Percentiles rank a stretch among this genome's conserved stretches.
Evolutionary conservation across 53 echinoderm and acorn worm genomes (phyloP).

Genomic region (Pentamera pediparva): DNA sequence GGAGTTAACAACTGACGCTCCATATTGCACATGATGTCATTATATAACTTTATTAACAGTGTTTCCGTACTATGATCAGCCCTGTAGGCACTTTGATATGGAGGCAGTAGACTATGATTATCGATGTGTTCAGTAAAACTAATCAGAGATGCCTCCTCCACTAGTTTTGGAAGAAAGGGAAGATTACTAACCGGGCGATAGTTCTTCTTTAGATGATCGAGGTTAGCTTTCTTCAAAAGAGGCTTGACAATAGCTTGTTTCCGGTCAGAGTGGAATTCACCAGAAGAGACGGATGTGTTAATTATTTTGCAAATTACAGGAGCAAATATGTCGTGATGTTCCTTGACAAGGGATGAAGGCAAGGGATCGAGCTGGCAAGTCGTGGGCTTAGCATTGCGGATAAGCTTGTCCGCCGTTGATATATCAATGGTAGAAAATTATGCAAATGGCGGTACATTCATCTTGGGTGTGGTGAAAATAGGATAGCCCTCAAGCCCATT

Average conservation of each 20-base stretch:
- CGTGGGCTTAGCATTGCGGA: conserved; percentile 17
- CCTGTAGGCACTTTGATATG: conserved; percentile 26
- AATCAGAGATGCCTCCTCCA: too few species aligned
- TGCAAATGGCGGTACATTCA: neutral
- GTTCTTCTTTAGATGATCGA: neutral
- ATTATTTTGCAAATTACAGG: conserved; percentile 9
- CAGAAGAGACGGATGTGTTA: neutral
- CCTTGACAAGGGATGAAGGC: conserved; percentile 13
- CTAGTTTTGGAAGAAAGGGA: too few species aligned
- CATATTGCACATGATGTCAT: conserved; percentile 18
- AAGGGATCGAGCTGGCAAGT: conserved; percentile 5
- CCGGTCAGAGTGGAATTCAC: conserved; percentile 17
- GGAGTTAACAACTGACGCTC: conserved; percentile 5
- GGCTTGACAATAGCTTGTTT: conserved; percentile 25
- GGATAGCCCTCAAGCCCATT: conserved; percentile 5
- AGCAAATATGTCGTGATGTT: conserved; percentile 18
- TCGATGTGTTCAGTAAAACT: conserved; percentile 14
- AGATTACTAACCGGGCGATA: conserved; percentile 19
- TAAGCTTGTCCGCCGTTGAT: neutral
- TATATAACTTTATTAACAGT: conserved; percentile 2
- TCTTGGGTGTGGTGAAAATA: neutral
- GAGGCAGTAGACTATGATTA: neutral
- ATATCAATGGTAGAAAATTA: conserved; percentile 1
- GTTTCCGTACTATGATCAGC: conserved; percentile 25
- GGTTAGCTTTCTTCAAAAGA: neutral